Conservation (phyloP, 1,140 invertebrate genomes). For the Propsilocerus akamusi region DNA sequence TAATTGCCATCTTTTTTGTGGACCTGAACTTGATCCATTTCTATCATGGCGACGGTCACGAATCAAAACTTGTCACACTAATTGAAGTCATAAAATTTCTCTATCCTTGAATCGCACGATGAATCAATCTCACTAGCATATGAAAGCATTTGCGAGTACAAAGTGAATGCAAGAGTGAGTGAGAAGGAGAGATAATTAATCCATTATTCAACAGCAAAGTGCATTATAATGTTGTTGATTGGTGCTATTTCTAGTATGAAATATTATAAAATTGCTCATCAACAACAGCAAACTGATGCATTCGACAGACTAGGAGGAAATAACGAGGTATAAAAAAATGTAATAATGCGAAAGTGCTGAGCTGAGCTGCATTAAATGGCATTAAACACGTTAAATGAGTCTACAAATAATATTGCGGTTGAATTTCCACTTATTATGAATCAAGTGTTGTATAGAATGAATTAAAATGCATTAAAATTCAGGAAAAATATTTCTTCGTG, state of each 20-base stretch:
- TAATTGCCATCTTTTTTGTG: background rate
- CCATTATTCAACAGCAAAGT: constrained; percentile 1
- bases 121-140: no score
- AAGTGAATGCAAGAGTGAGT: background rate
- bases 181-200: background rate
- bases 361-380: background rate
- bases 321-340: background rate
- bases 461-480: background rate
- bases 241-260: background rate
- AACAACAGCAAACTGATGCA: background rate
- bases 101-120: no score
- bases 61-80: no score
- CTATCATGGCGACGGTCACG: no score
- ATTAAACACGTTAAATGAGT: constrained; percentile 3
- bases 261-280: background rate
- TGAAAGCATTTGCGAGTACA: no score
- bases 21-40: background rate
- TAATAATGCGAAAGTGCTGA: background rate
- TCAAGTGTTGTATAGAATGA: background rate
- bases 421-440: background rate
- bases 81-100: no score
- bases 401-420: background rate
- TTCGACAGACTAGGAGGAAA: background rate
- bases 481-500: background rate
- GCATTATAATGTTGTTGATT: background rate